Percentiles rank a stretch among this genome's conserved stretches.
phyloP scores from a whole-genome alignment of 2,888 invertebrate genomes.

The Drosophila colorata region DNA sequence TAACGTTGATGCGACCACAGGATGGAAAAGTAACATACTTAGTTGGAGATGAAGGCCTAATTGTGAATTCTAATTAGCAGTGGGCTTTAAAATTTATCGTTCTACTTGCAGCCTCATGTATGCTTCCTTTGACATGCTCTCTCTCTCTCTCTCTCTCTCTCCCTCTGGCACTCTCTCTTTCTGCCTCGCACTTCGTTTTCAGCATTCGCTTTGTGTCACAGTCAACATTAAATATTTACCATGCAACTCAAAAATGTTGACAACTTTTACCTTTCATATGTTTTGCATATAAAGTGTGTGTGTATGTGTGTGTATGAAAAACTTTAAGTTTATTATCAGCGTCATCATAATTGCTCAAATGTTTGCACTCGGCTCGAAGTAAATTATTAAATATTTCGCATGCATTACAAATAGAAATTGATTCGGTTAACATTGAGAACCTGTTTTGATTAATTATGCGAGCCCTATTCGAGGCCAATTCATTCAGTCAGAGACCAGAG shows the following conservation, averaged over 20 bases:
- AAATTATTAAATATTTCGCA: conserved; percentile 44
- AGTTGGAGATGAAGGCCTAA: not conserved
- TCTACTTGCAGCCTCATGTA: not conserved
- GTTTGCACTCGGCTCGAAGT: conserved; percentile 11
- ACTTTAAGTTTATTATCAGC: conserved; percentile 32
- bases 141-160: not conserved
- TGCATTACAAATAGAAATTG: conserved; percentile 61
- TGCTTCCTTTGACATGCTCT: not conserved
- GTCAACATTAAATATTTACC: conserved; percentile 68
- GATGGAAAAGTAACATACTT: not conserved
- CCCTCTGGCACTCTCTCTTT: not conserved
- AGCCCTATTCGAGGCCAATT: not conserved
- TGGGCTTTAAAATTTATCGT: conserved; percentile 5
- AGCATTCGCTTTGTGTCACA: conserved; percentile 23
- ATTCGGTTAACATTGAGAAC: conserved; percentile 47
- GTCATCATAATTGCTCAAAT: conserved; percentile 31
- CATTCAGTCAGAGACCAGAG: not conserved
- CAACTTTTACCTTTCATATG: conserved; percentile 32
- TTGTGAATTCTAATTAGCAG: conserved; percentile 39
- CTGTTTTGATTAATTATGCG: conserved; percentile 60
- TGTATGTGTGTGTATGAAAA: conserved; percentile 4
- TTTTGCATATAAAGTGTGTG: conserved; percentile 37
- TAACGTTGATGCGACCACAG: conserved; percentile 38
- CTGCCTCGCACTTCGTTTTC: not conserved
- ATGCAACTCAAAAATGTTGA: conserved; percentile 36